Conservation (phyloP, 2,113 vertebrate species). For the Rhinolophus ferrumequinum region DNA sequence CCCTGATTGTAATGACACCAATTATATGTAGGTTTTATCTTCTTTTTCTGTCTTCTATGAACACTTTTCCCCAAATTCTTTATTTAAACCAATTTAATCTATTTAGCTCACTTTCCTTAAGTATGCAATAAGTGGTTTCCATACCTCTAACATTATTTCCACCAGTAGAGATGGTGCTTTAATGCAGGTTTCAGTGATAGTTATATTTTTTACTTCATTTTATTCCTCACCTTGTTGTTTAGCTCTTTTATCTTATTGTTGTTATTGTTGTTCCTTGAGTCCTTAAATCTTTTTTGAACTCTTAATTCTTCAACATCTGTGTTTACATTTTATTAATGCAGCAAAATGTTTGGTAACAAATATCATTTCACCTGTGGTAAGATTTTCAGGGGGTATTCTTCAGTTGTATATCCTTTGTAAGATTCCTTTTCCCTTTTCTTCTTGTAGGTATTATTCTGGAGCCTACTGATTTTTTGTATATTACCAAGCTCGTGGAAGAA, state of each 20-base stretch:
- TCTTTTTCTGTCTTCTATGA: not conserved
- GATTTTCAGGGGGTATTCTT: not conserved
- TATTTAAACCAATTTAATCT: not conserved
- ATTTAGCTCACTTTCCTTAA: not conserved
- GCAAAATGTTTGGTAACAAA: not conserved
- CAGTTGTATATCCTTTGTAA: not conserved
- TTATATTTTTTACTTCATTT: not conserved
- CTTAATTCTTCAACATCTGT: not conserved
- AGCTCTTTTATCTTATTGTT: not conserved
- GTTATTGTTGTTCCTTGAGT: not conserved
- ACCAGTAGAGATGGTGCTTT: not conserved
- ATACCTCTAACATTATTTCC: not conserved
- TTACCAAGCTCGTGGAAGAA: not conserved
- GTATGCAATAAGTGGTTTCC: not conserved
- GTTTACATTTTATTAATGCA: not conserved
- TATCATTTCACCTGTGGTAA: not conserved
- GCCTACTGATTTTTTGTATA: not conserved
- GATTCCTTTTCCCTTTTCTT: not conserved
- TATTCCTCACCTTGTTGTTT: not conserved
- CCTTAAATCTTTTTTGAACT: not conserved
- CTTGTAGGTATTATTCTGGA: not conserved
- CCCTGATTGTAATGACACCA: not conserved
- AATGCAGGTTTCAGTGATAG: not conserved
- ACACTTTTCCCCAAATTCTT: not conserved
- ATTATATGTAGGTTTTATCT: conserved; percentile 17